Evolutionary conservation across 2,888 invertebrate species (phyloP), one percentile per base, ranked within the genome.

Genomic region (Drosophila crucigera): DNA sequence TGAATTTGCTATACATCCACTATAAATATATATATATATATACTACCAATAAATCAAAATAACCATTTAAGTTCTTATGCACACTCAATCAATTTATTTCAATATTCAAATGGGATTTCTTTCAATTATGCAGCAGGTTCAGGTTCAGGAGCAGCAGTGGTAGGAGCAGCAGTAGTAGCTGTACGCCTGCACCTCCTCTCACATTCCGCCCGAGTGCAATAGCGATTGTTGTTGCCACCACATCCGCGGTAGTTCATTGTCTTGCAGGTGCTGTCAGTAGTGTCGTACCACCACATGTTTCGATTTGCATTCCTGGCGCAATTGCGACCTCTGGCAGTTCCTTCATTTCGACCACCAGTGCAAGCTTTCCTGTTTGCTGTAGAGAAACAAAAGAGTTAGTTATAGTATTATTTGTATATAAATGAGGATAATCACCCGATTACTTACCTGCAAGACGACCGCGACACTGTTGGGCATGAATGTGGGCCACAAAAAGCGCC

Each of bases 211-310:
- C 9, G 68, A 14, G 37, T 33, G 43, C 69, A 62, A 5, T 33
- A 53, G 30, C 71, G 56, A 61, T 68, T 71, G 16, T 4, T n/a
- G 50, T 68, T 71, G 30, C 71, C 71, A 9, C 62, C 58, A 31
- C 70, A 71, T 39, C 71, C 70, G 4, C 16, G 56, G 31, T 56
- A 70, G 19, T 16, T 2, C 53, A 71, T 0, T 5, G 0, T 41
- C 47, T 39, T 52, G 52, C 71, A 69, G 55, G 35, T n/a, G 0
- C 55, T 35, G 6, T 28, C 4, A 0, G 0, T 7, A 5, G 28
- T 11, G 47, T 74, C 75, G 22, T 28, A 77, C 58, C 54, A 76
- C 68, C 79, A 78, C 74, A 77, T 78, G 0, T 19, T 16, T 3
- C 2, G 4, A n/a, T 66, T 66, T 37, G n/a, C 33, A 39, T 11